Evolutionary conservation across 2,113 vertebrate genomes (phyloP).

Genomic region (Neodon shergylaensis): DNA sequence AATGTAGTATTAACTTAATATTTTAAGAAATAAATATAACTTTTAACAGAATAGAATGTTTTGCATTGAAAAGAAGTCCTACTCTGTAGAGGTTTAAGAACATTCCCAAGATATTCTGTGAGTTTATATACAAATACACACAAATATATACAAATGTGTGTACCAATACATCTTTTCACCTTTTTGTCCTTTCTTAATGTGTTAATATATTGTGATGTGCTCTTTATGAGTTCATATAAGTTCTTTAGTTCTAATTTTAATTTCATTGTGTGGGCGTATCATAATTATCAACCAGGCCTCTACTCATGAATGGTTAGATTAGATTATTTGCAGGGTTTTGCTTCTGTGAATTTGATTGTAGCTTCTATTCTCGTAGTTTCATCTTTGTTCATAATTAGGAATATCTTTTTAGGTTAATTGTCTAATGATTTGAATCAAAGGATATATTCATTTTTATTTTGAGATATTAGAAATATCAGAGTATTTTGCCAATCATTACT

Average conservation of each 20-base stretch:
- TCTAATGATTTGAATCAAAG: not conserved
- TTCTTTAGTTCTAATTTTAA: not conserved
- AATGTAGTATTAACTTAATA: not conserved
- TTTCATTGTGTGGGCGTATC: not conserved
- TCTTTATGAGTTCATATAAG: not conserved
- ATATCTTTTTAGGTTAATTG: not conserved
- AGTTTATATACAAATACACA: not conserved
- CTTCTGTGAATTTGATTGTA: not conserved
- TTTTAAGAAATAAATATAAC: slow-evolving; percentile 7
- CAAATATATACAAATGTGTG: too few species aligned
- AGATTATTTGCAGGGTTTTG: slow-evolving; percentile 40
- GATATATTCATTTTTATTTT: not conserved
- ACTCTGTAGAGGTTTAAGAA: not conserved
- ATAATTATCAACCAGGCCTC: not conserved
- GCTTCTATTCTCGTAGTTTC: not conserved
- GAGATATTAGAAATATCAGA: not conserved
- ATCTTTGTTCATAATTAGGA: slow-evolving; percentile 18
- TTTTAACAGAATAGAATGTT: slow-evolving; percentile 36
- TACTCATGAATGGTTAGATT: not conserved
- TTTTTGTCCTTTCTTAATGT: not conserved
- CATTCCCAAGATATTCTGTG: not conserved
- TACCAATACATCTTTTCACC: not conserved
- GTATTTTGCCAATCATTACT: not conserved
- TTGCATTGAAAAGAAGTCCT: not conserved
- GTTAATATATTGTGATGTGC: not conserved